Base-by-base conservation (phyloP, 2,797 vertebrate species). In the Diplodus sargus region DNA sequence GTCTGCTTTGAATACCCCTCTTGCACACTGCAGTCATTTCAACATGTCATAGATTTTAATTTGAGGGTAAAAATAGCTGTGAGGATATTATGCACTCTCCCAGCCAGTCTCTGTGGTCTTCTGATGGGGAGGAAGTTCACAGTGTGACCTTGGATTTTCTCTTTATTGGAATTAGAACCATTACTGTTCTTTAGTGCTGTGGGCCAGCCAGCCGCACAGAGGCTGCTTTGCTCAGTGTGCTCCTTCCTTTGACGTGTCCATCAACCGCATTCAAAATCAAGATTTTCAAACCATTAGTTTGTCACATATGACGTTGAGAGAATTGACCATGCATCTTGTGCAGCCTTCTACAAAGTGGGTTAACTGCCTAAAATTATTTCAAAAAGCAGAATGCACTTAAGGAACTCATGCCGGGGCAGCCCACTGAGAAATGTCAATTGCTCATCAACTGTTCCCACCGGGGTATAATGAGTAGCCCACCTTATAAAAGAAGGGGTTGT, bases 21-120 rank as follows among this genome's bases (percentile, higher is more conserved):
- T 97, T 97, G 97, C 97, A 97, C 97, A 97, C 96, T 96, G 96
- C 96, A 97, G 97, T 99, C 97, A 97, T 98, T 98, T 97, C 97
- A 97, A 99, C 97, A 98, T 98, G 97, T 98, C 97, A 98, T 99
- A 98, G 97, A 99, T 99, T 99, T 98, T 99, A 99, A 99, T 99
- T 98, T 98, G 97, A 96, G 96, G 93, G 97, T 97, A 97, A 98
- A 99, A 97, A 99, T 98, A 98, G 97, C 96, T 96, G 96, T 97
- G 96, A 96, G 96, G 96, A 96, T 96, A 96, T 96, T 96, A 96
- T 95, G 95, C 95, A 95, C 95, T 95, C 95, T 95, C 89, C 79
- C 93, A 91, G 91, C 90, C 92, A 92, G 94, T 96, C 95, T 96
- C 95, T 95, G 94, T 96, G 95, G 94, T 95, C 94, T 94, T 94